Conservation (phyloP, 2,888 invertebrate species). For the Acholoe squamosa region DNA sequence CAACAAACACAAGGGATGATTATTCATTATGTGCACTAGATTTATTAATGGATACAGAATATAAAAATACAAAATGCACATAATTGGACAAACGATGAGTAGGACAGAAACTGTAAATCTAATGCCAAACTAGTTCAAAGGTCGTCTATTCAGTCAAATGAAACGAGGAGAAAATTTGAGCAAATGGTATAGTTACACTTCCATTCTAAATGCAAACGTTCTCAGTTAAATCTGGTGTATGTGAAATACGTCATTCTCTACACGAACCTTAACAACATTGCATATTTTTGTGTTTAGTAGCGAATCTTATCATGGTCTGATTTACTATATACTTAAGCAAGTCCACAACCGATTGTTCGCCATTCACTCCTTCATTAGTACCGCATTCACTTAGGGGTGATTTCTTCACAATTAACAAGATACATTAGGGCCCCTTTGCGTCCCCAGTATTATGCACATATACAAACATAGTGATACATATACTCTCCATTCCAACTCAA, state of each 20-base stretch:
- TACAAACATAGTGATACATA: slow-evolving; percentile 59
- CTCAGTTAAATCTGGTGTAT: slow-evolving; percentile 59
- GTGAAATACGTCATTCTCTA: slow-evolving; percentile 43
- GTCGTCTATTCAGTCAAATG: slow-evolving; percentile 63
- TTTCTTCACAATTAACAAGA: slow-evolving; percentile 37
- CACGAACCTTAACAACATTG: slow-evolving; percentile 60
- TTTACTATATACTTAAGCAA: slow-evolving; percentile 55
- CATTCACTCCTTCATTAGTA: slow-evolving; percentile 37
- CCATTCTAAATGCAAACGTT: slow-evolving; percentile 62
- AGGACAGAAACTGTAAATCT: slow-evolving; percentile 64
- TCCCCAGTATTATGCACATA: slow-evolving; percentile 61
- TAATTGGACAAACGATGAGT: slow-evolving; percentile 66
- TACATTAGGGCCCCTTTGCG: slow-evolving; percentile 25
- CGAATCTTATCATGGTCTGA: slow-evolving; percentile 46
- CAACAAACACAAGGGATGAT: slow-evolving; percentile 51
- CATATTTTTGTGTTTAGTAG: slow-evolving; percentile 58
- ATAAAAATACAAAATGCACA: slow-evolving; percentile 67
- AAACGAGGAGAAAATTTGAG: slow-evolving; percentile 60
- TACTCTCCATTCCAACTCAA: slow-evolving; percentile 48
- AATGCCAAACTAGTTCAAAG: slow-evolving; percentile 63
- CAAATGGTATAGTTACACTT: slow-evolving; percentile 62
- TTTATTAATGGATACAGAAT: slow-evolving; percentile 66
- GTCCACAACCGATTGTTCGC: slow-evolving; percentile 54
- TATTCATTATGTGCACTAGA: slow-evolving; percentile 64
- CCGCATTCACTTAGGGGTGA: background rate